phyloP scores from a whole-genome alignment of 2,113 vertebrate genomes.

The Hyperoodon ampullatus region DNA sequence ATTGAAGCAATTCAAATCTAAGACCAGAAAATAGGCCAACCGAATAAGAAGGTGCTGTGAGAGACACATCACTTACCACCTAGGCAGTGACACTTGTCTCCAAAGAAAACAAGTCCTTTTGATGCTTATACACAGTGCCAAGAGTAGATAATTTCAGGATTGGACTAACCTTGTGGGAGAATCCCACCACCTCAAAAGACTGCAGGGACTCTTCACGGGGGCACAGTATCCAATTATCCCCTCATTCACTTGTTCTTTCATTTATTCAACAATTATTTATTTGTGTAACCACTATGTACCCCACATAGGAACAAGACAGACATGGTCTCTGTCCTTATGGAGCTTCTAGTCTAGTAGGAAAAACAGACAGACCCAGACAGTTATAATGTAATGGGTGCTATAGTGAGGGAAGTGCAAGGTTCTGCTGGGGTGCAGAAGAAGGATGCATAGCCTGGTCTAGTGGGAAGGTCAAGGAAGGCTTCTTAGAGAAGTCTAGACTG shows the following conservation, averaged over 20 bases:
- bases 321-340: background rate
- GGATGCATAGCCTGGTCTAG: background rate
- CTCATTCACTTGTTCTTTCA: background rate
- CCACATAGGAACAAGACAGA: background rate
- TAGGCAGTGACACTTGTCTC: background rate
- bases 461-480: background rate
- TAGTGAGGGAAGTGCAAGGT: background rate
- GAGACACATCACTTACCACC: background rate
- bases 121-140: background rate
- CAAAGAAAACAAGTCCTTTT: background rate
- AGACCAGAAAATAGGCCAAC: background rate
- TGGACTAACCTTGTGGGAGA: background rate
- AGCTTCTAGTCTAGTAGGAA: background rate
- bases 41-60: background rate
- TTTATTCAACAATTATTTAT: constrained; percentile 32
- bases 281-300: background rate
- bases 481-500: background rate
- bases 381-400: background rate
- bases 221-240: background rate
- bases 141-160: background rate
- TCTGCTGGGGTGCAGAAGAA: background rate
- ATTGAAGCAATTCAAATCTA: background rate
- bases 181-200: background rate
- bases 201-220: background rate
- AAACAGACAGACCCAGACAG: background rate